Evolutionary conservation across 2,797 vertebrate genomes (phyloP), one percentile per base, ranked within the genome.

Genomic region (Anabacerthia variegaticeps): DNA sequence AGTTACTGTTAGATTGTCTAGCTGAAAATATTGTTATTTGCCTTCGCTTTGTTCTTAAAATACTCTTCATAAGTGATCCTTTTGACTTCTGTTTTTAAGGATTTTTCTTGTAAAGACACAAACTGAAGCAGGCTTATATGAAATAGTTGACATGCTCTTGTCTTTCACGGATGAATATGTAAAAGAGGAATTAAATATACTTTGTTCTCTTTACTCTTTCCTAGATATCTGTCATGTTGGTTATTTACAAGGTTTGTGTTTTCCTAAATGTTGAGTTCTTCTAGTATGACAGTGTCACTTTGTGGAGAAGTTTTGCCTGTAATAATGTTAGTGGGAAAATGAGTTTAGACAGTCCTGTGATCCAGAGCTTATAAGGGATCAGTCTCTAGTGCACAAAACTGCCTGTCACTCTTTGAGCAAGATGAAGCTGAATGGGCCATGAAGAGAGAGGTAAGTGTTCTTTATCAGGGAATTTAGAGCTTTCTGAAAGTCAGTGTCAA

Each of bases 261-360:
- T 80, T 67, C 41, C 55, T 86, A 92, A 92, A 89, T 95, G 46
- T 73, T 80, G 77, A 75, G 30, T 85, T 89, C 73, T 77, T 93
- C 85, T 95, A 66, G 61, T 28, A 30, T 69, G 44, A 36, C 19
- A 58, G 9, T 10, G 30, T 85, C 87, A 41, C 79, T 97, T 95
- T 39, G 36, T 24, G 24, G 48, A 62, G 46, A 86, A 89, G 41
- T 55, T 54, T 79, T 82, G 21, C 44, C 46, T 67, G 37, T 30
- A 65, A 80, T 93, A 93, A 94, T 89, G 48, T 95, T 52, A 85
- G 26, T 62, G 66, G 44, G 66, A 88, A 76, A 92, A 84, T 2
- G 8, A 72, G n/a, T 84, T 93, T 68, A 95, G 92, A 46, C 32
- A 78, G 43, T 51, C 24, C 28, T 76, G 7, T 94, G 91, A 88